These are phyloP conservation scores for Cataglyphis cursor DNA, from an alignment of 2,888 invertebrate species.

Conservation along the genomic window DNA sequence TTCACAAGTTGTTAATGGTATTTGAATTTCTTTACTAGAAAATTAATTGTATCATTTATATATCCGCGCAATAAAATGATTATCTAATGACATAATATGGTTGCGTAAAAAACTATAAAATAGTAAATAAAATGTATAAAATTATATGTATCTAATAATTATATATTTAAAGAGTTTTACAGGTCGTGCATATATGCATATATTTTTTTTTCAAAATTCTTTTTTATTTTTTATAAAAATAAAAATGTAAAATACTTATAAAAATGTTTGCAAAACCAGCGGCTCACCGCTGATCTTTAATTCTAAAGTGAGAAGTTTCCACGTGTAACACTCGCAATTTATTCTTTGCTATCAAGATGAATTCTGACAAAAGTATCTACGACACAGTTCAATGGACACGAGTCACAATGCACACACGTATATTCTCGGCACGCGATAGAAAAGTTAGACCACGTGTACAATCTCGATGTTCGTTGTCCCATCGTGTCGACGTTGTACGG, in stretches of 20 bases:
- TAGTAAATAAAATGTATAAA: not conserved
- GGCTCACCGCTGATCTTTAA: not conserved
- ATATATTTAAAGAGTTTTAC: not conserved
- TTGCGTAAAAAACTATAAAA: not conserved
- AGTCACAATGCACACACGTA: not conserved
- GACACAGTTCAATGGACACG: slow-evolving; percentile 10
- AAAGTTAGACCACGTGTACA: slow-evolving; percentile 57
- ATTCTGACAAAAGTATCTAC: slow-evolving; percentile 32
- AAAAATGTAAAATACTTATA: not conserved
- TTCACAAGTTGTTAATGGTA: slow-evolving; percentile 7
- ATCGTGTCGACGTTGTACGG: slow-evolving; percentile 15
- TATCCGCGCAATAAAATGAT: not conserved
- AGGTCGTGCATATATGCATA: not conserved
- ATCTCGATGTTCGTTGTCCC: slow-evolving; percentile 60
- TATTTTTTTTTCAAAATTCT: no score
- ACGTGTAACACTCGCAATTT: not conserved
- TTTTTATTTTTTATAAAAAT: not conserved
- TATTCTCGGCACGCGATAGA: slow-evolving; percentile 10
- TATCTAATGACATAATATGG: not conserved
- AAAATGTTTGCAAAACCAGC: not conserved
- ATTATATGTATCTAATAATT: not conserved
- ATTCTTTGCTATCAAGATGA: slow-evolving; percentile 7
- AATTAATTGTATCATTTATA: not conserved
- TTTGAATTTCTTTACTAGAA: slow-evolving; percentile 5
- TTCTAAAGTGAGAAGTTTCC: slow-evolving; percentile 8